phyloP scores from a whole-genome alignment of 2,113 vertebrate genomes.

The Chlorodrepanis virens region DNA sequence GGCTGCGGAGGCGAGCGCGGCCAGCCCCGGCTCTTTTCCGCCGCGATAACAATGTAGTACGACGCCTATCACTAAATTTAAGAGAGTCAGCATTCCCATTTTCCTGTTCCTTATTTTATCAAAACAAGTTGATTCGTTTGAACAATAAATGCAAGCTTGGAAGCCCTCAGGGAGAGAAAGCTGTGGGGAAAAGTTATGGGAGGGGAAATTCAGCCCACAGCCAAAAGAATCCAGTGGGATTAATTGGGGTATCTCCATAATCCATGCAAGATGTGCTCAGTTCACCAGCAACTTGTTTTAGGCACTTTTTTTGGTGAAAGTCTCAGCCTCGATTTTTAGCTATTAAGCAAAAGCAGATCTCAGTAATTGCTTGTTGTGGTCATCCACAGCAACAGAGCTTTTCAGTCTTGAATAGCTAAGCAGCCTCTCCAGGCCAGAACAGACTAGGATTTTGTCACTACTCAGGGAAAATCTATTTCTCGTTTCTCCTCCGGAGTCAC shows the following conservation, averaged over 20 bases:
- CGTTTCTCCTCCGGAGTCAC: neutral
- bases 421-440: neutral
- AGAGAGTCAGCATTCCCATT: neutral
- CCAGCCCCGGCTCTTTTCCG: neutral
- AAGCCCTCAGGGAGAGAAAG: neutral
- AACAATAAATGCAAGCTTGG: neutral
- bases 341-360: neutral
- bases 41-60: rapidly evolving
- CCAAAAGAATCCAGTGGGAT: neutral
- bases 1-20: neutral
- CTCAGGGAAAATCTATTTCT: neutral
- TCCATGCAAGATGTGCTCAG: neutral
- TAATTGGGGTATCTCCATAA: neutral
- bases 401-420: neutral
- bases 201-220: neutral
- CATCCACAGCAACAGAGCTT: neutral
- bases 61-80: rapidly evolving
- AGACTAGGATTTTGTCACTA: neutral
- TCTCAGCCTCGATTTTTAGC: neutral
- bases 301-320: neutral
- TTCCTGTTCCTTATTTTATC: neutral
- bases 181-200: neutral
- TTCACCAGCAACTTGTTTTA: neutral
- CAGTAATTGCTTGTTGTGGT: neutral
- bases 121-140: neutral